phyloP scores from a whole-genome alignment of 2,113 vertebrate genomes.

The Mustela nigripes region DNA sequence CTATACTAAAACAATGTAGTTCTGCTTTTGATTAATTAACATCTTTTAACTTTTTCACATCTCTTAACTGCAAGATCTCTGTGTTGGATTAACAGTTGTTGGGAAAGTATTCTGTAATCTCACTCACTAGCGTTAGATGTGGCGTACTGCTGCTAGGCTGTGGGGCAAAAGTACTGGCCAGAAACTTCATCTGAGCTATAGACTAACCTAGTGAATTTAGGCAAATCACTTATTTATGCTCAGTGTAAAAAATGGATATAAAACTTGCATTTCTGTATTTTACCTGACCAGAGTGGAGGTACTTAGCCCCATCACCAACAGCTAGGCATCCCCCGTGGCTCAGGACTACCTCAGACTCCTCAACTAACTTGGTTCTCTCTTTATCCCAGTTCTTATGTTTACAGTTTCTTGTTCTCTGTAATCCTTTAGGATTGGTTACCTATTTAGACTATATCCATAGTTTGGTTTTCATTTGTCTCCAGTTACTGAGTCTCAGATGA shows the following conservation, averaged over 20 bases:
- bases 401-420: not conserved
- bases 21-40: not conserved
- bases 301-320: not conserved
- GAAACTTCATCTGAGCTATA: not conserved
- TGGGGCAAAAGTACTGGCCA: not conserved
- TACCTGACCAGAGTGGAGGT: not conserved
- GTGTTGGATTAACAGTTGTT: not conserved
- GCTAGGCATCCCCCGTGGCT: not conserved
- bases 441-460: not conserved
- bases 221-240: not conserved
- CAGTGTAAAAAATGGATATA: not conserved
- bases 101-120: not conserved
- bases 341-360: not conserved
- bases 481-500: not conserved
- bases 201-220: not conserved
- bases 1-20: not conserved
- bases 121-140: accelerated
- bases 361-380: not conserved
- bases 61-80: not conserved
- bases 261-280: not conserved
- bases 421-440: not conserved
- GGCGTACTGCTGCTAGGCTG: not conserved
- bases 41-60: not conserved
- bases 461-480: not conserved
- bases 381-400: not conserved